Evolutionary conservation across 2,797 vertebrate genomes (phyloP).

Genomic region (Sebastes reedi): DNA sequence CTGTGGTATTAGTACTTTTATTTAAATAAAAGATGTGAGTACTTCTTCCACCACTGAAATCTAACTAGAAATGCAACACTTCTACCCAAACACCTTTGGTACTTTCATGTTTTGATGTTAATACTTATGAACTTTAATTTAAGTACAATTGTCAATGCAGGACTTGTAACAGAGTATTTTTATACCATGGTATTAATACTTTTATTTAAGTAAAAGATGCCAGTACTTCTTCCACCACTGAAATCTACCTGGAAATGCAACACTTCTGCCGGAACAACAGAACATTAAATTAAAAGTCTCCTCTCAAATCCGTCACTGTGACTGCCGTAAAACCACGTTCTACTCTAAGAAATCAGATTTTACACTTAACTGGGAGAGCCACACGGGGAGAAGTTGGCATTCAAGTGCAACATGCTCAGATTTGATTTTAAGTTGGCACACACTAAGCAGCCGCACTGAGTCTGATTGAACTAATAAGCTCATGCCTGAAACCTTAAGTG

Average conservation of each 20-base stretch:
- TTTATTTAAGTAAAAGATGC: too few species aligned
- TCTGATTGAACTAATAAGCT: conserved; percentile 80
- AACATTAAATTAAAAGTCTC: conserved; percentile 28
- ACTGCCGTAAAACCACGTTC: conserved; percentile 19
- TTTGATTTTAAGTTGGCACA: conserved; percentile 72
- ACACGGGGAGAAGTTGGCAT: conserved; percentile 52
- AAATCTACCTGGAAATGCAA: background rate
- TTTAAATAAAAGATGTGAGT: too few species aligned
- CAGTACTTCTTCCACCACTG: too few species aligned
- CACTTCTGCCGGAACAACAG: background rate
- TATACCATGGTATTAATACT: fast-evolving
- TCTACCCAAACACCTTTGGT: too few species aligned
- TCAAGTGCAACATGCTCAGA: conserved; percentile 36
- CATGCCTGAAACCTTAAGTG: conserved; percentile 74
- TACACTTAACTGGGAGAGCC: conserved; percentile 42
- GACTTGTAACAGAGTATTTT: too few species aligned
- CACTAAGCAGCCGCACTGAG: conserved; percentile 58
- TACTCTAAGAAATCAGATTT: conserved; percentile 45
- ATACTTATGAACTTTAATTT: too few species aligned
- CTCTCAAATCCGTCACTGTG: conserved; percentile 24
- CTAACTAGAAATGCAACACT: too few species aligned
- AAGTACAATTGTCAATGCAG: too few species aligned
- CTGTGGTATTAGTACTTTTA: too few species aligned
- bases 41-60: too few species aligned
- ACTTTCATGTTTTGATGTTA: too few species aligned